phyloP scores from a whole-genome alignment of 2,888 invertebrate species.

The Pollenia amentaria region DNA sequence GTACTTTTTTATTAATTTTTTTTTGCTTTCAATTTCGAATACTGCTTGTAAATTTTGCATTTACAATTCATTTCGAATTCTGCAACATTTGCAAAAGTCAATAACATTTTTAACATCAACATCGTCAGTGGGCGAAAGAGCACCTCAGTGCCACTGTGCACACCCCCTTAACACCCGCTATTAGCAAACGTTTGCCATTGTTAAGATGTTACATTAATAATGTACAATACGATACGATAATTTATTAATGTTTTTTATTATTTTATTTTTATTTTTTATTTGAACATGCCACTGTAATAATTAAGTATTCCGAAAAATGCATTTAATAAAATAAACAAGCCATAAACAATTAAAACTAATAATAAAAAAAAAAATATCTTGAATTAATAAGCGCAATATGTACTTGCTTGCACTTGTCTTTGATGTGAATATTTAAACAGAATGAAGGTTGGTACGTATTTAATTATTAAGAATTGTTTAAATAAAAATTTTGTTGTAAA shows the following conservation, averaged over 20 bases:
- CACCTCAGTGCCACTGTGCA: not conserved
- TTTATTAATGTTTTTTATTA: constrained; percentile 24
- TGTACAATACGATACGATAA: constrained; percentile 33
- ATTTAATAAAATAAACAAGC: constrained; percentile 67
- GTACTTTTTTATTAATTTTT: not conserved
- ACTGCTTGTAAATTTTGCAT: constrained; percentile 15
- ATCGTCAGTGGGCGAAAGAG: not conserved
- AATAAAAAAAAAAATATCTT: constrained; percentile 53
- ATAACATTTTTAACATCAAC: constrained; percentile 57
- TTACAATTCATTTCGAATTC: constrained; percentile 51
- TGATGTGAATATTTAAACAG: constrained; percentile 45
- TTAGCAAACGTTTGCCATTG: constrained; percentile 61
- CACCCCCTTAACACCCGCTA: constrained; percentile 51
- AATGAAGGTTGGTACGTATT: constrained; percentile 10
- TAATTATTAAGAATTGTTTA: constrained; percentile 35
- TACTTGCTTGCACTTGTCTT: constrained; percentile 56
- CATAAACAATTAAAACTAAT: constrained; percentile 67
- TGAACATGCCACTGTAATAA: constrained; percentile 57
- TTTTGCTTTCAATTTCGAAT: not conserved
- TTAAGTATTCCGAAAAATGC: constrained; percentile 43
- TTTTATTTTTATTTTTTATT: constrained; percentile 21
- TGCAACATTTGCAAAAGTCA: constrained; percentile 64
- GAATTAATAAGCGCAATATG: constrained; percentile 47
- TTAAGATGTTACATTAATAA: constrained; percentile 31
- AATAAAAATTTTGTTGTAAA: constrained; percentile 34